Percentiles rank a stretch among this genome's conserved stretches.
Evolutionary conservation across 2,888 invertebrate species (phyloP).

Genomic region (Myopa tessellatipennis): DNA sequence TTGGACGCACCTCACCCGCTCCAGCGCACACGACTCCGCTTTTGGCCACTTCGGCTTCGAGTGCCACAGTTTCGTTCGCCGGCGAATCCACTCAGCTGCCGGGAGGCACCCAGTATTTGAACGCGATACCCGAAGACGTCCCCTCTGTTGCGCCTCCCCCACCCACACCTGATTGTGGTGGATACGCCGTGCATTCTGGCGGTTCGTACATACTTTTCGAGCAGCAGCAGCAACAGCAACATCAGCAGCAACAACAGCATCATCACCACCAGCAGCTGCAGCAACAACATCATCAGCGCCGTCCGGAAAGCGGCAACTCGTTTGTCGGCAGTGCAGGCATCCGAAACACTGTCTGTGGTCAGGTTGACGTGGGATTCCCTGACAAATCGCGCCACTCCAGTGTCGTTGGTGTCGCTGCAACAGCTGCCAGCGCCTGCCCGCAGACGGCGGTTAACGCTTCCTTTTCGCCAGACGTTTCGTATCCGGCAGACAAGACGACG

Average conservation of each 20-base stretch:
- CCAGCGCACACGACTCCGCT: conserved; percentile 55
- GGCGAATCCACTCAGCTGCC: conserved; percentile 4
- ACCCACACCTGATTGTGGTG: conserved; percentile 33
- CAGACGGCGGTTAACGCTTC: conserved; percentile 22
- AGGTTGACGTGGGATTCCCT: conserved; percentile 5
- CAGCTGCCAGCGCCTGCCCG: conserved; percentile 21
- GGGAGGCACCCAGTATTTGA: background rate
- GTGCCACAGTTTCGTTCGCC: conserved; percentile 22
- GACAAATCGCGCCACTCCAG: conserved; percentile 18
- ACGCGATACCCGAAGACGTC: background rate
- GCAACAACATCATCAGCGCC: conserved; percentile 19
- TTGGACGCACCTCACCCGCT: conserved; percentile 53
- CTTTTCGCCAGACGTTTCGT: conserved; percentile 36
- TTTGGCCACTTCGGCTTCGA: conserved; percentile 56
- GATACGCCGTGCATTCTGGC: conserved; percentile 21
- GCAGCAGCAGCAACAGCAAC: conserved; percentile 48
- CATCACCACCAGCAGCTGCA: conserved; percentile 47
- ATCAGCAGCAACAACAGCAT: conserved; percentile 55
- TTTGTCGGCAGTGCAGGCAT: background rate
- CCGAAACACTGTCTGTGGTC: background rate
- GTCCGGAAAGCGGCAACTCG: background rate
- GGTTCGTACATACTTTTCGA: conserved; percentile 36
- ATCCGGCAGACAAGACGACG: conserved; percentile 33
- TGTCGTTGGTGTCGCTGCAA: conserved; percentile 18
- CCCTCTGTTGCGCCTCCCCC: background rate